Conservation (phyloP, 1,140 invertebrate genomes). For the Gerris buenoi region DNA sequence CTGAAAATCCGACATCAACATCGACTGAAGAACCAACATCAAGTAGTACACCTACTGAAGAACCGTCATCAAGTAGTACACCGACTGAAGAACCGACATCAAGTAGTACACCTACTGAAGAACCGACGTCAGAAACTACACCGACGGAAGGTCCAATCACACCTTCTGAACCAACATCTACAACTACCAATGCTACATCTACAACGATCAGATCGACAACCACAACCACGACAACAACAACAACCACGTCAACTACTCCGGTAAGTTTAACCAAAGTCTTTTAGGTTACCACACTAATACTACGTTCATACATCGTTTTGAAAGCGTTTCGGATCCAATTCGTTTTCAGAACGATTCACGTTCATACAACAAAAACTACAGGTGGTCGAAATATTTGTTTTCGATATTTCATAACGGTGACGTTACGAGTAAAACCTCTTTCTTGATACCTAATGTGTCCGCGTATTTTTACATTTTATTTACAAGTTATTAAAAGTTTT, state of each 20-base stretch:
- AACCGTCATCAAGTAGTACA: background rate
- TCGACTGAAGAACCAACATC: background rate
- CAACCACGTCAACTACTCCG: background rate
- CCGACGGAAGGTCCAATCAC: background rate
- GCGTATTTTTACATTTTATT: too few species aligned
- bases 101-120: background rate
- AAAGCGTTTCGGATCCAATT: too few species aligned
- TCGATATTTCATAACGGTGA: too few species aligned
- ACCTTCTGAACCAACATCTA: background rate
- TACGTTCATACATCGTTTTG: too few species aligned
- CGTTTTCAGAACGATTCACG: too few species aligned
- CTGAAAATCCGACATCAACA: background rate
- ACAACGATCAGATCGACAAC: background rate
- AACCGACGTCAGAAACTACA: background rate
- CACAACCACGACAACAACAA: background rate
- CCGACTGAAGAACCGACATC: background rate
- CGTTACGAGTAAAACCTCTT: too few species aligned
- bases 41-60: background rate
- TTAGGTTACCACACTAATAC: too few species aligned
- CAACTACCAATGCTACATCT: background rate
- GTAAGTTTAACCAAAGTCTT: too few species aligned
- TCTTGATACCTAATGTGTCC: too few species aligned
- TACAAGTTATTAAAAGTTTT: too few species aligned
- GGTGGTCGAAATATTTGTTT: too few species aligned
- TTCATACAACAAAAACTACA: too few species aligned